Evolutionary conservation across 2,797 vertebrate genomes (phyloP).

Genomic region (Lacerta agilis): DNA sequence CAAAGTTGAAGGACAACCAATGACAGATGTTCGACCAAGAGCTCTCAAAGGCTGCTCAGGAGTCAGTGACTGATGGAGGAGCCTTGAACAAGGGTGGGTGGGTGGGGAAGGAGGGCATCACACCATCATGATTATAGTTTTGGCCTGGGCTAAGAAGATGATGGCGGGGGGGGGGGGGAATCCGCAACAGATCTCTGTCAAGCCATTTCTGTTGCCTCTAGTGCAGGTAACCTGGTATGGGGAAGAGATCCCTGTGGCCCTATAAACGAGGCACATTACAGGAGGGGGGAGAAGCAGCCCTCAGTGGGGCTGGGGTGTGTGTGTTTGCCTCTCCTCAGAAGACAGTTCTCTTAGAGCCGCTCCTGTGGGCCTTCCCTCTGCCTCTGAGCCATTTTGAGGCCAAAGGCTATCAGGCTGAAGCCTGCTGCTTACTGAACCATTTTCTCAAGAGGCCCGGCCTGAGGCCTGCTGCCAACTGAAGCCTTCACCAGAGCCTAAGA

Average conservation of each 20-base stretch:
- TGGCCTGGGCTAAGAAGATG: not conserved
- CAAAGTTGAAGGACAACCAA: accelerated
- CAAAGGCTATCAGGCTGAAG: conserved; percentile 11
- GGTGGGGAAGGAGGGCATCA: not conserved
- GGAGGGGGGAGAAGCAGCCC: not conserved
- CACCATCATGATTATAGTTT: not conserved
- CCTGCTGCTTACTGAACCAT: too few species aligned
- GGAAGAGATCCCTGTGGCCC: not conserved
- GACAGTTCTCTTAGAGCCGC: not conserved
- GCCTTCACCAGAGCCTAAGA: too few species aligned
- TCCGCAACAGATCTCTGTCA: not conserved
- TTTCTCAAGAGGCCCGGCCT: too few species aligned
- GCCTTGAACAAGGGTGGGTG: too few species aligned
- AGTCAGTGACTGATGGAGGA: not conserved
- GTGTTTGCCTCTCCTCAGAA: not conserved
- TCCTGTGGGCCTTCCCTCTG: not conserved
- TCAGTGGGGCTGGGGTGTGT: not conserved
- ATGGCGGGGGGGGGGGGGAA: too few species aligned
- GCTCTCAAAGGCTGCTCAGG: not conserved
- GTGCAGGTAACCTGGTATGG: not conserved
- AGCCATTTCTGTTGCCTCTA: not conserved
- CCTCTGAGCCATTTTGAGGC: conserved; percentile 12
- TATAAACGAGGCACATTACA: conserved; percentile 38
- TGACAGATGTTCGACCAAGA: not conserved
- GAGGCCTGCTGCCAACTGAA: too few species aligned